Percentiles rank a stretch among this genome's conserved stretches.
Evolutionary conservation across 2,888 invertebrate species (phyloP).

Genomic region (Caradrina clavipalpis): DNA sequence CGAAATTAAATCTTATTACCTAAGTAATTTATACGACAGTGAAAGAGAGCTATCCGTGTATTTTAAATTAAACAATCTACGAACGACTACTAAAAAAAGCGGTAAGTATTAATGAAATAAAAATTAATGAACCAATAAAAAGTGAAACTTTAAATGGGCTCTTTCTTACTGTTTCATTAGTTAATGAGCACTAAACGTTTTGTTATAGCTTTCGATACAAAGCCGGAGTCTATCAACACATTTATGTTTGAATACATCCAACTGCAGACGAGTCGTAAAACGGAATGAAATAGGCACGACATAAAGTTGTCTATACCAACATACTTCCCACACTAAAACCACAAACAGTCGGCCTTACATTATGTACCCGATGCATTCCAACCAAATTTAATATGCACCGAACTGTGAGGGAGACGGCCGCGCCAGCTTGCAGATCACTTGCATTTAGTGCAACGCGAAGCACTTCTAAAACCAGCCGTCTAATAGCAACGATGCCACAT

Average conservation of each 20-base stretch:
- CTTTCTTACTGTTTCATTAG: constrained; percentile 48
- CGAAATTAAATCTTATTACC: constrained; percentile 16
- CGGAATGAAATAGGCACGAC: constrained; percentile 45
- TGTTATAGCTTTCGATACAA: constrained; percentile 52
- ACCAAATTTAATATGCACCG: constrained; percentile 59
- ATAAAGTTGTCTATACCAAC: constrained; percentile 49
- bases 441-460: constrained; percentile 64
- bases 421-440: constrained; percentile 55
- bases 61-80: constrained; percentile 40
- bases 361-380: constrained; percentile 41
- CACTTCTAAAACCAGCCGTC: constrained; percentile 66
- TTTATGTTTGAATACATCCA: constrained; percentile 38
- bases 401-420: constrained; percentile 26
- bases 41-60: constrained; percentile 14
- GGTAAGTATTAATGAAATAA: constrained; percentile 49
- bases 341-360: constrained; percentile 47
- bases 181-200: constrained; percentile 62
- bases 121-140: constrained; percentile 63
- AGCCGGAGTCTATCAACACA: constrained; percentile 36
- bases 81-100: constrained; percentile 27
- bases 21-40: constrained; percentile 18
- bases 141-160: constrained; percentile 55
- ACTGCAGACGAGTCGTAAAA: constrained; percentile 55
- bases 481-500: constrained; percentile 69
- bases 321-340: constrained; percentile 49